Evolutionary conservation across 2,888 invertebrate genomes (phyloP).

Genomic region (Synergus umbraculus): DNA sequence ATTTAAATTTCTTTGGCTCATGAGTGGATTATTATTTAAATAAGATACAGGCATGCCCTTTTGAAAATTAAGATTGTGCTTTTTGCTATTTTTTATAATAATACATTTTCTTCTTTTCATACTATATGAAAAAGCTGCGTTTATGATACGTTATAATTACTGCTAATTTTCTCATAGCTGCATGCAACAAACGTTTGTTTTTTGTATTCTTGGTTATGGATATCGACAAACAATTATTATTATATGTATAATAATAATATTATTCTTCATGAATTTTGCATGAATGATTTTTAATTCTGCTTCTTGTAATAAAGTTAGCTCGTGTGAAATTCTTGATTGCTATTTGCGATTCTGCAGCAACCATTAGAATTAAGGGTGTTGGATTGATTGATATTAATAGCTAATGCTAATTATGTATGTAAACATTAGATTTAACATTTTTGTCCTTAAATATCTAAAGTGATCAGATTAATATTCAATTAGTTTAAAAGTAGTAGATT

Average conservation of each 20-base stretch:
- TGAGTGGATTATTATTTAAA: background rate
- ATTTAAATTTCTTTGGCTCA: background rate
- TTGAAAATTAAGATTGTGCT: background rate
- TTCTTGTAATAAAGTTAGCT: background rate
- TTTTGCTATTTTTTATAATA: background rate
- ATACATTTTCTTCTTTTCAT: background rate
- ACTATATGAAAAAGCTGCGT: background rate
- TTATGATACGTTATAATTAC: background rate
- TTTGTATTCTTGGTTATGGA: background rate
- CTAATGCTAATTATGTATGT: background rate
- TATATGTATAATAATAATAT: background rate
- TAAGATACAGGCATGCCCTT: background rate
- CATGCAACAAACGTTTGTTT: background rate
- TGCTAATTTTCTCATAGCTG: background rate
- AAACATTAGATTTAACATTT: background rate
- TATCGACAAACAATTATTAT: no score
- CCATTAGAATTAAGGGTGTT: background rate
- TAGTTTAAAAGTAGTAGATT: background rate
- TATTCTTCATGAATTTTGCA: background rate
- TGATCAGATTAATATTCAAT: background rate
- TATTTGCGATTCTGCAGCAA: background rate
- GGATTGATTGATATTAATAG: no score
- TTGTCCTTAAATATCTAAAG: background rate
- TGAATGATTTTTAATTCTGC: constrained; percentile 4
- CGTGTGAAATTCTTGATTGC: background rate